Evolutionary conservation across 2,888 invertebrate genomes (phyloP).

Genomic region (Pachymerium ferrugineum): DNA sequence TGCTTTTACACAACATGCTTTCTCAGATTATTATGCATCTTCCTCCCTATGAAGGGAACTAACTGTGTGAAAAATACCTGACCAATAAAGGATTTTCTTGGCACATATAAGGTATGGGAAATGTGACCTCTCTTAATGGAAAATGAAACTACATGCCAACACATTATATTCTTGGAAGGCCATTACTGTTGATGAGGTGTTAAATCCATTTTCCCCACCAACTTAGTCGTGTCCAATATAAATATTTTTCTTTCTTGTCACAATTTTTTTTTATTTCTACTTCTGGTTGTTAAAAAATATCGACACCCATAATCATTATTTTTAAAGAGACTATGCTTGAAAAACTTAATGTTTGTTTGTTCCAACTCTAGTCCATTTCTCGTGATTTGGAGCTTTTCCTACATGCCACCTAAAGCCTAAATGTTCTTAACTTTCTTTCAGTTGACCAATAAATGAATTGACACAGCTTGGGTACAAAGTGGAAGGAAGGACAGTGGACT

Average conservation of each 20-base stretch:
- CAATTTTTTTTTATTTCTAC: neutral
- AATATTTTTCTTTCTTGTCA: neutral
- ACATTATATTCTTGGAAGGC: constrained; percentile 19
- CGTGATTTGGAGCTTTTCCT: no score
- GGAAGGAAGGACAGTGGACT: constrained; percentile 18
- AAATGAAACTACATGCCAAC: constrained; percentile 20
- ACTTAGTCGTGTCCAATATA: neutral
- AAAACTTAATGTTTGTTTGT: no score
- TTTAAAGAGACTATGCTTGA: no score
- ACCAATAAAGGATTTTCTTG: constrained; percentile 10
- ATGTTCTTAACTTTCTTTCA: constrained; percentile 19
- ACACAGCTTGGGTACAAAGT: constrained; percentile 27
- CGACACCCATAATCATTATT: neutral
- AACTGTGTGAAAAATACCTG: constrained; percentile 14
- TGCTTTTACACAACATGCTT: constrained; percentile 11
- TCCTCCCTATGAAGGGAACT: neutral
- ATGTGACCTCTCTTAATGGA: constrained; percentile 27
- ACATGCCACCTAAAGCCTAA: neutral
- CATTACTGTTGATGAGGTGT: constrained; percentile 24
- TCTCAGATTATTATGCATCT: constrained; percentile 14
- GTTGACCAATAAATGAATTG: constrained; percentile 25
- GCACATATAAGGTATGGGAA: neutral
- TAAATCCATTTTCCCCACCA: constrained; percentile 1
- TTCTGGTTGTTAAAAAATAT: neutral
- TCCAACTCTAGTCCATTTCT: no score